Conservation (phyloP, 2,113 vertebrate genomes). For the Pelodiscus sinensis region DNA sequence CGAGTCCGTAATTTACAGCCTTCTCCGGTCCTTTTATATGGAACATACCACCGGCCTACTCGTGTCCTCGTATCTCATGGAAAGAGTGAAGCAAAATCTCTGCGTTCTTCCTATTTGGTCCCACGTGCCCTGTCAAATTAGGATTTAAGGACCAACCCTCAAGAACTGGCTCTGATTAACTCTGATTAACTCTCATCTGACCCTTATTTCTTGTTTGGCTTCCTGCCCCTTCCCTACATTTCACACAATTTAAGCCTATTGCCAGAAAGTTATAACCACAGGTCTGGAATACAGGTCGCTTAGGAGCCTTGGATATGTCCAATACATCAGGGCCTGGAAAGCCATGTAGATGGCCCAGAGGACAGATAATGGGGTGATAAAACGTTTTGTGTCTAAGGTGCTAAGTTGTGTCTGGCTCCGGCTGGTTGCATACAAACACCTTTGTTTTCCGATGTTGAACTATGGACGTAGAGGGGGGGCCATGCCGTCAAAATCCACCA, state of each 20-base stretch:
- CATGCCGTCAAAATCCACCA: constrained; percentile 50
- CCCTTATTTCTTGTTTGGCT: not conserved
- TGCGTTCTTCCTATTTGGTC: accelerated
- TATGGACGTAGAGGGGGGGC: not conserved
- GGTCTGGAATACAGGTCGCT: not conserved
- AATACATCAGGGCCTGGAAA: not conserved
- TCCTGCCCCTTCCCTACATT: not conserved
- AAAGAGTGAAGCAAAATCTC: not conserved
- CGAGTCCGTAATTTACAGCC: accelerated
- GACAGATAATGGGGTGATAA: too few relatives aligned
- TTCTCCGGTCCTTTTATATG: accelerated
- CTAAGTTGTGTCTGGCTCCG: not conserved
- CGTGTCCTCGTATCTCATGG: not conserved
- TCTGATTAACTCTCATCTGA: too few relatives aligned
- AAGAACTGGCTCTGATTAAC: not conserved
- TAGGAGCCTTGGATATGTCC: not conserved
- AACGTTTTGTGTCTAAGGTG: not conserved
- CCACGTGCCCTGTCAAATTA: accelerated
- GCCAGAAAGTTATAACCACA: not conserved
- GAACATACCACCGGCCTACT: not conserved
- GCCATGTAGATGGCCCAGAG: not conserved
- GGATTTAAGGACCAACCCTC: not conserved
- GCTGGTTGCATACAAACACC: not conserved
- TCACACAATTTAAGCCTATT: not conserved
- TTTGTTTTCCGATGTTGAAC: not conserved